Base-by-base conservation (phyloP, 2,797 vertebrate genomes). In the Rhabdophis nuchalis region DNA sequence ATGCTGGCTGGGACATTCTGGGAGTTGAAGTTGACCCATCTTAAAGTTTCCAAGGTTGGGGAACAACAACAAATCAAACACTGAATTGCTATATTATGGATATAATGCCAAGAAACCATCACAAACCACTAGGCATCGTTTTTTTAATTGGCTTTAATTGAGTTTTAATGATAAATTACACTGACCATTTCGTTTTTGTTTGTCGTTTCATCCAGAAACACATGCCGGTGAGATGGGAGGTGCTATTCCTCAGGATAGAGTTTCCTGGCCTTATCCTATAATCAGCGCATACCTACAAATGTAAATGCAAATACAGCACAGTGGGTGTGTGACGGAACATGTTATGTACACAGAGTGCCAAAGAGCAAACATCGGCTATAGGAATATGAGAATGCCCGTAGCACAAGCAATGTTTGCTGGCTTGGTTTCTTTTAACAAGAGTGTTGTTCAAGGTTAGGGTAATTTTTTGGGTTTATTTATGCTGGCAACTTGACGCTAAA, bases 111-210 rank as follows among this genome's bases (percentile, higher is more conserved):
- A 5, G 82, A 92, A n/a, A 5, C 4, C 13, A 16, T 18, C 0
- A 0, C 54, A 20, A 12, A 60, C 3, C 0, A 0, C 57, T 87
- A 41, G 25, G 64, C 54, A 60, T 13, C 27, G 60, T 53, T 61
- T 36, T 77, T 23, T 1, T n/a, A n/a, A 77, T 23, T 77, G 72
- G 1, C 4, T 77, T 46, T 32, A 68, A 68, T n/a, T 68, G n/a
- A 18, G 36, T 14, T 72, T 46, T 46, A 46, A 82, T 77, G 72
- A 41, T 41, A 41, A 41, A 41, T 77, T 4, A 11, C 20, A 36
- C 20, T 41, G 36, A 4, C 25, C 11, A 0, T 25, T 41, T 77
- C 23, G 36, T 41, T 77, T 36, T 77, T 77, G 3, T 10, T 77
- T 77, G 32, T 41, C 32, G 3, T 23, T 36, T 36, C 32, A 41